These are phyloP conservation scores for Platycheirus albimanus DNA, from an alignment of 2,888 invertebrate species.

Conservation along the genomic window DNA sequence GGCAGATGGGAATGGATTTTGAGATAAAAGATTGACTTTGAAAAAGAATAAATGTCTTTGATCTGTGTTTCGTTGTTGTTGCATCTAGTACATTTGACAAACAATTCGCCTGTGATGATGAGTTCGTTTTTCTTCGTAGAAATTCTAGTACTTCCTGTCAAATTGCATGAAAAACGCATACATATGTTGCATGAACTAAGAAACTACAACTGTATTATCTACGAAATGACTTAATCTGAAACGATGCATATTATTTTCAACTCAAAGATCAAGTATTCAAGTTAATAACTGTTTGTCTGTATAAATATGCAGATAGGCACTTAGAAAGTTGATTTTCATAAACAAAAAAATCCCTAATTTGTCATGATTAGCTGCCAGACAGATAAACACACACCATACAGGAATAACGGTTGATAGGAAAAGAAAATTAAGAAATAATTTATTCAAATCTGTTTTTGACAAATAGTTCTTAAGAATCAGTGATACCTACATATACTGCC, in stretches of 20 bases:
- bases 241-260: background rate
- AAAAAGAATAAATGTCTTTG: background rate
- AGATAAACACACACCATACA: background rate
- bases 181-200: no score
- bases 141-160: no score
- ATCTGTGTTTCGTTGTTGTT: no score
- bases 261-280: no score
- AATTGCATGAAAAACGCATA: no score
- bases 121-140: no score
- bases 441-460: constrained; percentile 6
- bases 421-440: constrained; percentile 9
- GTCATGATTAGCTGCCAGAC: constrained; percentile 31
- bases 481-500: no score
- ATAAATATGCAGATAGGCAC: background rate
- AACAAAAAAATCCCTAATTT: constrained; percentile 13
- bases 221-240: background rate
- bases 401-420: constrained; percentile 20
- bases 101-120: no score
- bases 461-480: no score
- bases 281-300: background rate
- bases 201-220: no score
- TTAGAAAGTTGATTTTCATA: background rate
- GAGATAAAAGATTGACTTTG: background rate
- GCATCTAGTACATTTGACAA: no score
- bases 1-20: background rate